phyloP scores from a whole-genome alignment of 2,888 invertebrate genomes.

The Caenorhabditis sulstoni region DNA sequence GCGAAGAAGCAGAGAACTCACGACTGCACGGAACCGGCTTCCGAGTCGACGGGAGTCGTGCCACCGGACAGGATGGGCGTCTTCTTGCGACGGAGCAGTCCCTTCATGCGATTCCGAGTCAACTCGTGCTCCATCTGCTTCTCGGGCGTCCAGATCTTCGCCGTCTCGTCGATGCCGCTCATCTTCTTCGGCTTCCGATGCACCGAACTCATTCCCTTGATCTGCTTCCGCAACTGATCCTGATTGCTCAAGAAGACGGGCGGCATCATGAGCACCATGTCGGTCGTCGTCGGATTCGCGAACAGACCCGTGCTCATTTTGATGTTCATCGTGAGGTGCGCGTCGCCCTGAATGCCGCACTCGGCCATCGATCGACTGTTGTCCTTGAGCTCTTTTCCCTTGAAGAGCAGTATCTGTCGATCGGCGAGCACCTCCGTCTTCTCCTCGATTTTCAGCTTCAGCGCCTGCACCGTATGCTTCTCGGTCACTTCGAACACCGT shows the following conservation, averaged over 20 bases:
- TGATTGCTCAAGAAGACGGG: constrained; percentile 43
- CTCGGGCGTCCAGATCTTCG: constrained; percentile 64
- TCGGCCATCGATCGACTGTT: constrained; percentile 21
- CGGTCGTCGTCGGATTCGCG: constrained; percentile 51
- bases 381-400: constrained; percentile 67
- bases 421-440: constrained; percentile 49
- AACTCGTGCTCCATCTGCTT: constrained; percentile 71
- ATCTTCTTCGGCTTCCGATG: constrained; percentile 47
- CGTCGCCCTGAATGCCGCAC: constrained; percentile 54
- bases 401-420: constrained; percentile 62
- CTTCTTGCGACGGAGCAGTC: constrained; percentile 49
- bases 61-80: constrained; percentile 40
- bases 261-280: constrained; percentile 55
- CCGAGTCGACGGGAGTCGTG: constrained; percentile 52
- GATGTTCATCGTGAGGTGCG: constrained; percentile 53
- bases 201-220: constrained; percentile 55
- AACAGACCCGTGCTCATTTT: constrained; percentile 62
- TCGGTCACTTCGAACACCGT: constrained; percentile 26
- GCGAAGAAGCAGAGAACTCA: too few relatives aligned
- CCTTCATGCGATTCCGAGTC: constrained; percentile 71
- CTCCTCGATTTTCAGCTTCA: constrained; percentile 53
- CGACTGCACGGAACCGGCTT: constrained; percentile 44
- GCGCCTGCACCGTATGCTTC: constrained; percentile 26
- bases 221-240: constrained; percentile 46
- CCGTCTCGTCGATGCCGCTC: constrained; percentile 41